phyloP scores from a whole-genome alignment of 2,113 vertebrate genomes.

The Martes martes region DNA sequence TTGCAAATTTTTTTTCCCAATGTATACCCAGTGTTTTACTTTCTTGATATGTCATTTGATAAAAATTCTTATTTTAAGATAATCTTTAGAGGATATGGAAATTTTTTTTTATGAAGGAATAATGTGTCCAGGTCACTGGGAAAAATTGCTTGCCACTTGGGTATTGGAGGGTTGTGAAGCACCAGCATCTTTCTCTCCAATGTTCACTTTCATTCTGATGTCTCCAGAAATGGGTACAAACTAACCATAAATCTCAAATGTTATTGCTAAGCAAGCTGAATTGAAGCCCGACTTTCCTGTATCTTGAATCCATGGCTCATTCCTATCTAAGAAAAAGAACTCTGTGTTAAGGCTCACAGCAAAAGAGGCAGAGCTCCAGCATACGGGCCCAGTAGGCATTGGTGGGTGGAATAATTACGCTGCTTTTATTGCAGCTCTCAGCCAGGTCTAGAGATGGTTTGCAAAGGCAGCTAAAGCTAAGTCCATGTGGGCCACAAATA shows the following conservation, averaged over 20 bases:
- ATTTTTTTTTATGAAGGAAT: not conserved
- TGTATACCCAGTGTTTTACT: not conserved
- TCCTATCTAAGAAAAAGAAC: conserved; percentile 1
- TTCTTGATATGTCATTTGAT: not conserved
- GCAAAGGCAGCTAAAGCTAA: conserved; percentile 35
- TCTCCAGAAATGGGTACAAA: not conserved
- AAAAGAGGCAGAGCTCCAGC: not conserved
- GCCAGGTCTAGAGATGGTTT: not conserved
- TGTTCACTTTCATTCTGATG: not conserved
- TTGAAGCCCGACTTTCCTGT: not conserved
- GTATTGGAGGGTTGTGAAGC: not conserved
- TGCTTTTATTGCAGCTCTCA: conserved; percentile 11
- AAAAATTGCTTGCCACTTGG: not conserved
- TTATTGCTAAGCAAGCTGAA: not conserved
- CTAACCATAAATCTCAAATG: not conserved
- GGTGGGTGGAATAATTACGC: conserved; percentile 1
- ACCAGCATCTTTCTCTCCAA: not conserved
- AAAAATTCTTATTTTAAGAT: not conserved
- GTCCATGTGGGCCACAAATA: conserved; percentile 1
- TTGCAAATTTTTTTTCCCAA: not conserved
- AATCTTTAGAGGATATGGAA: not conserved
- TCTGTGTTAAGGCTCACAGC: not conserved
- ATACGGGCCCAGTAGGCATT: not conserved
- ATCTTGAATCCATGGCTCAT: not conserved
- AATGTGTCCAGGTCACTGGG: not conserved